These are phyloP conservation scores for Coccyzus lansbergi DNA, from an alignment of 2,797 vertebrate species.

Conservation along the genomic window DNA sequence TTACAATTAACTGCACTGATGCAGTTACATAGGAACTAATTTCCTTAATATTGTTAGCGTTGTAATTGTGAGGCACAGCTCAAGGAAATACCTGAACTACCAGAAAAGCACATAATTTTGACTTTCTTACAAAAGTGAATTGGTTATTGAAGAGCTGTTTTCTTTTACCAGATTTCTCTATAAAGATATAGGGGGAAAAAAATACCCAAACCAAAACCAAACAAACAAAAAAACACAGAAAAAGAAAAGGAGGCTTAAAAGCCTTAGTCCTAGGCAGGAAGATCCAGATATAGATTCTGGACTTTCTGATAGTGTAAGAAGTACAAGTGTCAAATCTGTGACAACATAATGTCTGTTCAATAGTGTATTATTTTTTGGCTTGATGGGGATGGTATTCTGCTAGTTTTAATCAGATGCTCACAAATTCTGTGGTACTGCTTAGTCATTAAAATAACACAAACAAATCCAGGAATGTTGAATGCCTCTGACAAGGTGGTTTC, in stretches of 20 bases:
- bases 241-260: not conserved
- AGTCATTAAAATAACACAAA: not conserved
- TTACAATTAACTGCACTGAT: not conserved
- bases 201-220: no score
- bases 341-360: not conserved
- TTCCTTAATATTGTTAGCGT: not conserved
- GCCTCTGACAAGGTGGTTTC: not conserved
- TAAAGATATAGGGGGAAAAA: no score
- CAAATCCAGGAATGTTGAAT: not conserved
- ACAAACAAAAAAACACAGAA: no score
- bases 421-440: not conserved
- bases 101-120: not conserved
- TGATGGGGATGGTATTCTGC: not conserved
- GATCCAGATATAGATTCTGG: not conserved
- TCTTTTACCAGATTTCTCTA: no score
- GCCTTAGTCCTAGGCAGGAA: not conserved
- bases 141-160: not conserved
- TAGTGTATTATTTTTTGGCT: not conserved
- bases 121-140: not conserved
- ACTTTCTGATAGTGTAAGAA: not conserved
- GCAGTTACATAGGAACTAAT: not conserved
- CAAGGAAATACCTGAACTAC: not conserved
- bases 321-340: not conserved
- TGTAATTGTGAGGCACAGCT: not conserved
- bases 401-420: not conserved